Conservation (phyloP, 2,888 invertebrate species). For the Drosophila rubida region DNA sequence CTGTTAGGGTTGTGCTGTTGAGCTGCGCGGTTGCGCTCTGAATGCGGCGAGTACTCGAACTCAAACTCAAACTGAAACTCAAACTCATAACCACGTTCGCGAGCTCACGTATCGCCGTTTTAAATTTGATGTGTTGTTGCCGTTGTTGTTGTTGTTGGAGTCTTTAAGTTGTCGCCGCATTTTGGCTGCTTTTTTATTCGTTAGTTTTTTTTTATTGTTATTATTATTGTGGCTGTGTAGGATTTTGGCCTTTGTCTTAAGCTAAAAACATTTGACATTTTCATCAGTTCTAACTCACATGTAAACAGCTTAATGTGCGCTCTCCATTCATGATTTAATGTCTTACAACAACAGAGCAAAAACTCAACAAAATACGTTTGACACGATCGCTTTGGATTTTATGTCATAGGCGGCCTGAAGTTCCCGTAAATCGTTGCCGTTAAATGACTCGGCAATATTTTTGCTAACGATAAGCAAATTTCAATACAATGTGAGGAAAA, state of each 20-base stretch:
- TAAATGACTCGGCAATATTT: constrained; percentile 44
- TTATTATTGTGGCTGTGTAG: constrained; percentile 41
- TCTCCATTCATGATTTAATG: constrained; percentile 67
- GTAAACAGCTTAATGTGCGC: constrained; percentile 60
- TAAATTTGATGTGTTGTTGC: constrained; percentile 43
- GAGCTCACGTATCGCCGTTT: constrained; percentile 65
- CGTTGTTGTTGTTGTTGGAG: constrained; percentile 17
- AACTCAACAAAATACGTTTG: constrained; percentile 46
- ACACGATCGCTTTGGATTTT: constrained; percentile 60
- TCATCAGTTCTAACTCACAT: constrained; percentile 70
- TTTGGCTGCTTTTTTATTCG: constrained; percentile 24
- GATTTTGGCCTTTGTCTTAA: constrained; percentile 73
- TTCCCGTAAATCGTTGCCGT: constrained; percentile 30
- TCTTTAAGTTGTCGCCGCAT: constrained; percentile 39
- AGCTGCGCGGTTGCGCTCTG: constrained; percentile 19
- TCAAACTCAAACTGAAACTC: constrained; percentile 15
- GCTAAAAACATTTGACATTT: constrained; percentile 77
- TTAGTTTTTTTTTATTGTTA: constrained; percentile 39
- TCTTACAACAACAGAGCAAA: constrained; percentile 26
- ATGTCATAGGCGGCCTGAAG: constrained; percentile 35
- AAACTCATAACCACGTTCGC: constrained; percentile 54
- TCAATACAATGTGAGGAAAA: too few relatives aligned
- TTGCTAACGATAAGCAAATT: too few relatives aligned
- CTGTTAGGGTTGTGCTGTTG: constrained; percentile 23
- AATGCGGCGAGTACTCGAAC: constrained; percentile 11